These are phyloP conservation scores for Xiphophorus hellerii DNA, from an alignment of 2,113 vertebrate genomes.

Conservation along the genomic window DNA sequence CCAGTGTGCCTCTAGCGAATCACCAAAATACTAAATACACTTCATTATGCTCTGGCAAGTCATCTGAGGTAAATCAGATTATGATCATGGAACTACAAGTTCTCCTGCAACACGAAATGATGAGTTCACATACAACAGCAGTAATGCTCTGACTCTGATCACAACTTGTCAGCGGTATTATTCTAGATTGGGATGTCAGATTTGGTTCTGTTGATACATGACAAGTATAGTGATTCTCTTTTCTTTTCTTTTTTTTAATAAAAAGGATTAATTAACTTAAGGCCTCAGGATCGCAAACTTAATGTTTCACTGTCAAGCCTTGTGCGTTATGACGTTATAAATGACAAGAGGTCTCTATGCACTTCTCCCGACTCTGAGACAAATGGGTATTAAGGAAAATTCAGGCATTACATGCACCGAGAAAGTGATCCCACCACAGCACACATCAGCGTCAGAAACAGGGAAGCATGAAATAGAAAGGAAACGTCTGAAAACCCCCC, in stretches of 20 bases:
- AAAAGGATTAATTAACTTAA: constrained; percentile 73
- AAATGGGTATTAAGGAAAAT: constrained; percentile 61
- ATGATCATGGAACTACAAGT: constrained; percentile 24
- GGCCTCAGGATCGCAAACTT: constrained; percentile 67
- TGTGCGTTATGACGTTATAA: constrained; percentile 26
- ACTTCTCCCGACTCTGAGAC: constrained; percentile 57
- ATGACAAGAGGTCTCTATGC: constrained; percentile 62
- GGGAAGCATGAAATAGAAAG: constrained; percentile 59
- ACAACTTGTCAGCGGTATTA: constrained; percentile 53
- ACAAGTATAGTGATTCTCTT: constrained; percentile 40
- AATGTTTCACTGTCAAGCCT: constrained; percentile 61
- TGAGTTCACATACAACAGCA: constrained; percentile 9
- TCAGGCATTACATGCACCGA: constrained; percentile 29
- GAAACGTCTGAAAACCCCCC: constrained; percentile 62
- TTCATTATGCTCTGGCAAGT: constrained; percentile 47
- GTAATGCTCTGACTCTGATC: constrained; percentile 2
- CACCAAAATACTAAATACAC: constrained; percentile 53
- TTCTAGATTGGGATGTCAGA: constrained; percentile 56
- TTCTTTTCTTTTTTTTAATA: not conserved
- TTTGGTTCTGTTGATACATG: constrained; percentile 60
- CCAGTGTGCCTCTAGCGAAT: constrained; percentile 67
- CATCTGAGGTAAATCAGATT: constrained; percentile 52
- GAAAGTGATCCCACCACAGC: constrained; percentile 31
- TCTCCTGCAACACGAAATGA: constrained; percentile 25
- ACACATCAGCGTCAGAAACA: constrained; percentile 58